A percentile compares a stretch with the other conserved stretches of the same genome.
Conservation (phyloP, 2,797 vertebrate species). For the Cynopterus sphinx region DNA sequence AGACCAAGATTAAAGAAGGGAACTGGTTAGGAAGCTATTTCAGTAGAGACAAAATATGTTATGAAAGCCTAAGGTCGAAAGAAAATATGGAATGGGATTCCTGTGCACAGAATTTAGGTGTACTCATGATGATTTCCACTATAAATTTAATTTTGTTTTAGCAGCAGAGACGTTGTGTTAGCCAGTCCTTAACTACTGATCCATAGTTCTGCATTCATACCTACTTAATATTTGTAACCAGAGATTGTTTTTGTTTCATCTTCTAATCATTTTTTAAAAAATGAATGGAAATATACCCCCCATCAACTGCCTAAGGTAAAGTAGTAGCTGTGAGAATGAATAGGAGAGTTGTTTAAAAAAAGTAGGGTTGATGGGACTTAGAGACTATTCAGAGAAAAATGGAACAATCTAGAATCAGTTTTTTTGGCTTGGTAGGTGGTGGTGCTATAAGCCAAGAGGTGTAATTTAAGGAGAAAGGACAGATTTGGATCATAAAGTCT, state of each 20-base stretch:
- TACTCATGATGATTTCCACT: neutral
- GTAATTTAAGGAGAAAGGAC: constrained; percentile 18
- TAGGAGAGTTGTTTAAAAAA: constrained; percentile 19
- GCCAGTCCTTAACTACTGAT: neutral
- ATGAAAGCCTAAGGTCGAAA: neutral
- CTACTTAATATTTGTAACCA: neutral
- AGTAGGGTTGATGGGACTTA: constrained; percentile 15
- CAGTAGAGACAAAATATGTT: neutral
- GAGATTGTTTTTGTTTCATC: neutral
- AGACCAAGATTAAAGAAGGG: neutral
- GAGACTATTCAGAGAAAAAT: neutral
- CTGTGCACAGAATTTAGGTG: neutral
- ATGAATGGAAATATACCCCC: neutral
- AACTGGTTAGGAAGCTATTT: neutral
- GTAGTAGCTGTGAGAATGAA: constrained; percentile 13
- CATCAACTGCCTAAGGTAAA: neutral
- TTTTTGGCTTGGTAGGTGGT: constrained; percentile 17
- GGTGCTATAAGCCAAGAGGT: neutral
- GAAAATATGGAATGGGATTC: neutral
- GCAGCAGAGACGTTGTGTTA: neutral
- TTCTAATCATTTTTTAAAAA: neutral
- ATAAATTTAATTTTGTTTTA: constrained; percentile 29
- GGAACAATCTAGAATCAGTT: constrained; percentile 12
- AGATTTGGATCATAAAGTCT: neutral
- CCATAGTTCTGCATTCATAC: neutral